These are phyloP conservation scores for Pseudomyrmex dendroicus DNA, from an alignment of 1,140 invertebrate genomes.

Conservation along the genomic window DNA sequence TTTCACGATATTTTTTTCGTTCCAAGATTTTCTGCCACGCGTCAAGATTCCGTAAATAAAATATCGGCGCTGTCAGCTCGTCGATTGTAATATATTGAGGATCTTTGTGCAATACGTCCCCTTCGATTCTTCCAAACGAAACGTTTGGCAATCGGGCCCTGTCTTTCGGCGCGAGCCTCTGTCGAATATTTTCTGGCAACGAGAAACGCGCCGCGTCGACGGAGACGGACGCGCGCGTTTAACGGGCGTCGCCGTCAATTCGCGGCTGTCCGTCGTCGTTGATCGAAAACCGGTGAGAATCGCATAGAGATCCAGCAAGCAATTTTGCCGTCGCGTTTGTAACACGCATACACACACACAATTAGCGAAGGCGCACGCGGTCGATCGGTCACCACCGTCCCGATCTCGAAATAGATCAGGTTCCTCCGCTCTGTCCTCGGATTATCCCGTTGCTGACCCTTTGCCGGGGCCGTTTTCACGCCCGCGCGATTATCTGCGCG, in stretches of 20 bases:
- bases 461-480: conserved; percentile 32
- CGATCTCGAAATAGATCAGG: conserved; percentile 72
- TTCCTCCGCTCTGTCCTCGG: conserved; percentile 49
- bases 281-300: conserved; percentile 43
- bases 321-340: conserved; percentile 40
- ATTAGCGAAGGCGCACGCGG: conserved; percentile 63
- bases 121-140: conserved; percentile 23
- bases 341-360: conserved; percentile 22
- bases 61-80: no score
- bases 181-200: conserved; percentile 27
- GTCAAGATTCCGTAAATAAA: no score
- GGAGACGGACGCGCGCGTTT: conserved; percentile 1
- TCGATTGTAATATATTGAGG: conserved; percentile 9
- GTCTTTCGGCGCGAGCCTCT: neutral
- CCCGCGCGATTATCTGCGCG: conserved; percentile 33
- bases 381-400: conserved; percentile 59
- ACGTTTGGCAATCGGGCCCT: conserved; percentile 36
- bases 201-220: neutral
- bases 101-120: conserved; percentile 9
- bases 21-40: no score
- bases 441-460: conserved; percentile 28
- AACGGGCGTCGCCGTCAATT: conserved; percentile 11
- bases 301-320: conserved; percentile 22
- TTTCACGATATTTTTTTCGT: no score
- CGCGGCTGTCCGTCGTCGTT: neutral